A percentile compares a stretch with the other conserved stretches of the same genome.
Evolutionary conservation across 1,140 invertebrate species (phyloP).

Genomic region (Homarus americanus): DNA sequence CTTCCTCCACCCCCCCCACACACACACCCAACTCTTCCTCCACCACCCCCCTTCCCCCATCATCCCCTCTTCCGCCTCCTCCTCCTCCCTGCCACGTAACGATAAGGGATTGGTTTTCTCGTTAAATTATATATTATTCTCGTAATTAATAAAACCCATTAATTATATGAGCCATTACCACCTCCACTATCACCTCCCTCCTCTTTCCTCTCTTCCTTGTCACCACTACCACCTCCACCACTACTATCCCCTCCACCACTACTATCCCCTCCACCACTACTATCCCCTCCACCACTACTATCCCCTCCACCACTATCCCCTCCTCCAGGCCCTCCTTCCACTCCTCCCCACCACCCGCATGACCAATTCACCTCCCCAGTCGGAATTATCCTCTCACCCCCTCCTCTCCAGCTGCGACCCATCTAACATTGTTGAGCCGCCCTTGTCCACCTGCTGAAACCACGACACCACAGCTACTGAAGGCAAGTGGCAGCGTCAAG

Average conservation of each 20-base stretch:
- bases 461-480: too few relatives aligned
- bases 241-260: not conserved
- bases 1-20: not conserved
- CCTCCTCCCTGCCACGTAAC: not conserved
- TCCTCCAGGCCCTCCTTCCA: not conserved
- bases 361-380: too few relatives aligned
- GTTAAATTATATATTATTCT: too few relatives aligned
- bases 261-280: not conserved
- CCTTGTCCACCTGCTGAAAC: too few relatives aligned
- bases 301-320: not conserved
- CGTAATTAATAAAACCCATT: too few relatives aligned
- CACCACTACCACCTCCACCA: not conserved
- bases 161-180: too few relatives aligned
- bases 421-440: too few relatives aligned
- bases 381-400: too few relatives aligned
- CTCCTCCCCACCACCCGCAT: not conserved
- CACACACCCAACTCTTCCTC: not conserved
- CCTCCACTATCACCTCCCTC: not conserved
- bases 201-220: not conserved
- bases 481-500: too few relatives aligned
- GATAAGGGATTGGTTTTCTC: too few relatives aligned
- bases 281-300: not conserved
- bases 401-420: too few relatives aligned
- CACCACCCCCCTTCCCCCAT: not conserved
- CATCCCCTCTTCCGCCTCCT: not conserved